Base-by-base conservation (phyloP, 2,113 vertebrate genomes). In the Chaenogobius annularis region DNA sequence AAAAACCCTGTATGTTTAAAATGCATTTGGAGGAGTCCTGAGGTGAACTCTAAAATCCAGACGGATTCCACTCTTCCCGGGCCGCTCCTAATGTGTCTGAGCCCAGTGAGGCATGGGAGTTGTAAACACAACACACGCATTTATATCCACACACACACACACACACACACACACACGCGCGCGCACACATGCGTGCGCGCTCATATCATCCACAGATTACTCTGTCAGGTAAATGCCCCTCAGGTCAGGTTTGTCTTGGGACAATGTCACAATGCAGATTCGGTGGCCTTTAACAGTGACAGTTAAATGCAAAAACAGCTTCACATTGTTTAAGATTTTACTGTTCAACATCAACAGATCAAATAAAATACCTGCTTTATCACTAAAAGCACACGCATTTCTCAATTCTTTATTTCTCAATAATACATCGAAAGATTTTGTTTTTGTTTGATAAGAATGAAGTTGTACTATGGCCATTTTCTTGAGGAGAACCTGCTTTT, bases 51-150 rank as follows among this genome's bases (percentile, higher is more conserved):
- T 50, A 20, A 82, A 72, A 75, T 78, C 65, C 23, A 70, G 72
- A 79, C 72, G 78, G 77, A 86, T 88, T 80, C 80, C 81, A 82
- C 76, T 72, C 78, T 74, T 79, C 73, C 66, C 22, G 63, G 56
- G 75, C 77, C 66, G 74, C 72, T 70, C 20, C 66, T 70, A 75
- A 82, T 79, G 74, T 74, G 74, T 64, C 65, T 81, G 85, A 77
- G 75, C 84, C 22, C 55, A 13, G 55, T 54, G 50, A 54, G 19
- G 50, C 50, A 19, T 54, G 50, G 17, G 19, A 20, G 50, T n/a
- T 17, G 6, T n/a, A 54, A 54, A 54, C 50, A 54, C 9, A 54
- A 56, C 55, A 56, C 20, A 56, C 20, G 23, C 55, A 23, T 14
- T 23, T 23, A 56, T 20, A 56, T 14, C 0, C 11, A 12, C 55